phyloP scores from a whole-genome alignment of 2,888 invertebrate species.

The Noctua pronuba region DNA sequence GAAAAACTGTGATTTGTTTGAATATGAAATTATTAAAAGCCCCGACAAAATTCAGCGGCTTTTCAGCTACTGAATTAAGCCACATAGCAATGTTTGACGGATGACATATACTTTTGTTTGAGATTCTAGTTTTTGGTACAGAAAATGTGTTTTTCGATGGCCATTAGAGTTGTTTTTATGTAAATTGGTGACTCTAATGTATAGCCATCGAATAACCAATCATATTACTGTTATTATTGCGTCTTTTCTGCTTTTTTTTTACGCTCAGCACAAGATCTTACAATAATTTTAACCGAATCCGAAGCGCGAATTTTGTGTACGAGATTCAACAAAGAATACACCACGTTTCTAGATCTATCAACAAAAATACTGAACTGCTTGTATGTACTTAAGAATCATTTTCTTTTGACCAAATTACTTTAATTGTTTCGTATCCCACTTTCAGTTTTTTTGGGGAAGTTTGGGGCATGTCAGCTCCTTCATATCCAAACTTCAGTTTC shows the following conservation, averaged over 20 bases:
- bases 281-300: background rate
- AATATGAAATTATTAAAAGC: slow-evolving; percentile 60
- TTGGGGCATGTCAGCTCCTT: background rate
- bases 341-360: background rate
- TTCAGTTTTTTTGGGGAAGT: background rate
- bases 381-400: background rate
- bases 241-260: background rate
- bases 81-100: slow-evolving; percentile 51
- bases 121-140: slow-evolving; percentile 3
- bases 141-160: background rate
- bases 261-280: background rate
- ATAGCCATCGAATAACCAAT: background rate
- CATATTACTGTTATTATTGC: background rate
- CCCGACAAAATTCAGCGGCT: slow-evolving; percentile 53
- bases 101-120: slow-evolving; percentile 56
- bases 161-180: background rate
- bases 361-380: background rate
- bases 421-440: background rate
- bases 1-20: slow-evolving; percentile 45
- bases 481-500: background rate
- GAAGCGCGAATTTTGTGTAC: background rate
- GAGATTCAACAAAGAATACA: background rate
- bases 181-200: background rate
- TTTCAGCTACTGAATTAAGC: slow-evolving; percentile 42
- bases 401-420: background rate